phyloP scores from a whole-genome alignment of 2,797 vertebrate species.

The Schizopygopsis pylzovi region DNA sequence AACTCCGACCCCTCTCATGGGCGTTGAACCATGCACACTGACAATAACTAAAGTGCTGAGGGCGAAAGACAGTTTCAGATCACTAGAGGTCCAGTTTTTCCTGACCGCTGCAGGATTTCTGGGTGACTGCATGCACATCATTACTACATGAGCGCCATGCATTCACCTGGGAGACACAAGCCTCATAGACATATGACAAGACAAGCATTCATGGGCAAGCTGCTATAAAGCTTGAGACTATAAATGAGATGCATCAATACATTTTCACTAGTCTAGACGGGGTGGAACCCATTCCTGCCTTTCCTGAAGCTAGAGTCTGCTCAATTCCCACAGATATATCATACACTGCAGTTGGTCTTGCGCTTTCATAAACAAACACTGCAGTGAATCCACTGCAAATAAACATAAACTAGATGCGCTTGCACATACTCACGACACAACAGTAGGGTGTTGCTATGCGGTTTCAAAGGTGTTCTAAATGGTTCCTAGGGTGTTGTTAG shows the following conservation, averaged over 20 bases:
- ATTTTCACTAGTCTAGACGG: conserved; percentile 30
- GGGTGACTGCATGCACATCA: conserved; percentile 19
- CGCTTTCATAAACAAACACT: neutral
- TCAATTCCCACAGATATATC: too few species aligned
- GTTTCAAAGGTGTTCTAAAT: neutral
- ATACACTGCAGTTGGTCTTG: neutral
- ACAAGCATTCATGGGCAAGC: neutral
- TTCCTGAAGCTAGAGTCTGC: conserved; percentile 13
- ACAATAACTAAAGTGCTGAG: conserved; percentile 34
- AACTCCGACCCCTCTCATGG: conserved; percentile 29
- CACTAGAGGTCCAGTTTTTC: conserved; percentile 3
- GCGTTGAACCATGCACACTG: conserved; percentile 21
- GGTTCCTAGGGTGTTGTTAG: neutral
- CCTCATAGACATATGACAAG: neutral
- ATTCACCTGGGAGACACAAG: conserved; percentile 51
- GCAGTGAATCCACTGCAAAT: neutral
- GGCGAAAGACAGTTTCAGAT: conserved; percentile 14
- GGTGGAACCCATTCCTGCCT: neutral
- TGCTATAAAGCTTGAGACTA: neutral
- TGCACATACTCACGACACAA: neutral
- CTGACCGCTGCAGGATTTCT: conserved; percentile 39
- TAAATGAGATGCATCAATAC: conserved; percentile 17
- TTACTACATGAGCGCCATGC: conserved; percentile 18
- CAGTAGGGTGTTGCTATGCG: neutral
- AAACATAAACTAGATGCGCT: neutral